phyloP scores from a whole-genome alignment of 64 coral and sea anemone genomes.

The Montipora efflorescens region DNA sequence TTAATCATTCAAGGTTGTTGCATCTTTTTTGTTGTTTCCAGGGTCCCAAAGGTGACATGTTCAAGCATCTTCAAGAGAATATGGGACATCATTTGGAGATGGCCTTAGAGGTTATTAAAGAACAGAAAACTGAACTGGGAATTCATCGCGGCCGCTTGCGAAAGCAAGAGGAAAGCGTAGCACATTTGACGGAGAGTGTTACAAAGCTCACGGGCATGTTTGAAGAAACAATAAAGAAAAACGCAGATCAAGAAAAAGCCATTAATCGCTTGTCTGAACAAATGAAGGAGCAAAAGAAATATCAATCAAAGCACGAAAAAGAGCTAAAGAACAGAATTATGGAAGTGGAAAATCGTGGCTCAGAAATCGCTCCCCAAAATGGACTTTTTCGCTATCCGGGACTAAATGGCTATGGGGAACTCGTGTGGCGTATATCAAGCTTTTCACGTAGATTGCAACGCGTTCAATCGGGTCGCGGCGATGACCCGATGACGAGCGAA shows the following conservation, averaged over 20 bases:
- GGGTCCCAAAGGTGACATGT: conserved; percentile 75
- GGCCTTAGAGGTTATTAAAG: conserved; percentile 85
- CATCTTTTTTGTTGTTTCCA: neutral
- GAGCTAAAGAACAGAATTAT: conserved; percentile 63
- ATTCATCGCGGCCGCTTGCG: conserved; percentile 68
- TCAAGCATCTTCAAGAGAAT: conserved; percentile 74
- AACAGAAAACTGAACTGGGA: conserved; percentile 84
- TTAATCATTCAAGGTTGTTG: no score
- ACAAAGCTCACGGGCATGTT: conserved; percentile 66
- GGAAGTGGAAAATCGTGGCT: conserved; percentile 59
- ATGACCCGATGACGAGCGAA: conserved; percentile 95
- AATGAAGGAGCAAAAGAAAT: conserved; percentile 85
- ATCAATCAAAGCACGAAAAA: conserved; percentile 80
- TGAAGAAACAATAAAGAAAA: conserved; percentile 67
- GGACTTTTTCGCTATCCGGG: conserved; percentile 71
- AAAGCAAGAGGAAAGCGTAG: conserved; percentile 77
- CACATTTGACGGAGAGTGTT: conserved; percentile 75
- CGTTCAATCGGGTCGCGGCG: conserved; percentile 79
- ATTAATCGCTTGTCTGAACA: conserved; percentile 80
- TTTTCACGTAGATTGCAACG: conserved; percentile 76
- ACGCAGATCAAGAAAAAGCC: conserved; percentile 71
- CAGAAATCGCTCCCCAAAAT: conserved; percentile 44
- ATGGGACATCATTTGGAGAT: conserved; percentile 80
- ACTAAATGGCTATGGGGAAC: conserved; percentile 88
- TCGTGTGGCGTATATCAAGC: conserved; percentile 84